These are phyloP conservation scores for Philopotamus ludificatus DNA, from an alignment of 1,140 invertebrate species.

Conservation along the genomic window DNA sequence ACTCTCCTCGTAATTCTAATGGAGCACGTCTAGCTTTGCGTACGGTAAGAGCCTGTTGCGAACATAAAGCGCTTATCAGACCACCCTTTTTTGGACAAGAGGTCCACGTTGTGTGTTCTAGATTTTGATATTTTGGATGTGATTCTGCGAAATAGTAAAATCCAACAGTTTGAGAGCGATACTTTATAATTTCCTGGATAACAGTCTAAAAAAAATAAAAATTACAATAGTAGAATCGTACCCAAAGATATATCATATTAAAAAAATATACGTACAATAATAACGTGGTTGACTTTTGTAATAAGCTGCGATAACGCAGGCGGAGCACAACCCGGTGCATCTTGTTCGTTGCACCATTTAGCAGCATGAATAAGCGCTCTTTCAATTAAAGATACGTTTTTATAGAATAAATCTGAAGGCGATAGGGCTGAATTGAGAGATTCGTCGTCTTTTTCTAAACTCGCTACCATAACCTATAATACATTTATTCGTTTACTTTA, in stretches of 20 bases:
- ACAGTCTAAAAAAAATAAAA: constrained; percentile 51
- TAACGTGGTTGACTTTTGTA: constrained; percentile 35
- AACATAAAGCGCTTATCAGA: constrained; percentile 53
- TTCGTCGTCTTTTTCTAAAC: constrained; percentile 40
- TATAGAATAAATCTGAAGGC: constrained; percentile 47
- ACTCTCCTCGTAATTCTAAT: constrained; percentile 50
- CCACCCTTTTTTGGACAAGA: constrained; percentile 56
- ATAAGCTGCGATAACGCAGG: constrained; percentile 42
- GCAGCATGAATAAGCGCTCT: constrained; percentile 43
- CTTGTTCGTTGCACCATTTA: constrained; percentile 38
- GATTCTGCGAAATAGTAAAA: constrained; percentile 50
- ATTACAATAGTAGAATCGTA: too few species aligned
- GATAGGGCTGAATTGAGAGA: constrained; percentile 44
- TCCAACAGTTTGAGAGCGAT: constrained; percentile 58
- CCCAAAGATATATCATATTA: too few species aligned
- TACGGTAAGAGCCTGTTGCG: constrained; percentile 45
- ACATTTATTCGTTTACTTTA: constrained; percentile 19
- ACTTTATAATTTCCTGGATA: constrained; percentile 60
- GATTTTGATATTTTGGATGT: constrained; percentile 46
- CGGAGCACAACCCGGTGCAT: constrained; percentile 34
- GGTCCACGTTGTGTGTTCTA: constrained; percentile 68
- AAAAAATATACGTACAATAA: constrained; percentile 29
- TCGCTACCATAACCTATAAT: constrained; percentile 43
- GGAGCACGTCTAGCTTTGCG: constrained; percentile 23
- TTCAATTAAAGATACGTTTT: constrained; percentile 43